These are phyloP conservation scores for Wiebesia pumilae DNA, from an alignment of 1,140 invertebrate genomes.

Conservation along the genomic window DNA sequence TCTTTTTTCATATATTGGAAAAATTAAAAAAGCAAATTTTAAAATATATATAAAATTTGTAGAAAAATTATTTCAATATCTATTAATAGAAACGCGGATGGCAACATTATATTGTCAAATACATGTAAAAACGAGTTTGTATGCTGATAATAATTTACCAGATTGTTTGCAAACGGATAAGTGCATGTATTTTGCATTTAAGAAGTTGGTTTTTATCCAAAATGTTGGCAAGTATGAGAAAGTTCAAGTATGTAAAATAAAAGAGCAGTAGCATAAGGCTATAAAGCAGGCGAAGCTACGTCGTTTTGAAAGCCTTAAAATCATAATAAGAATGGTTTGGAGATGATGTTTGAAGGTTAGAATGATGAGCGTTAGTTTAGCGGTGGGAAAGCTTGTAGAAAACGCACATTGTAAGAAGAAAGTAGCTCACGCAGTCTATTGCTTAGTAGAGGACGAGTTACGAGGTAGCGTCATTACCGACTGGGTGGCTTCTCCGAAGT, in stretches of 20 bases:
- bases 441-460: background rate
- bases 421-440: background rate
- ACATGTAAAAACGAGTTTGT: too few relatives aligned
- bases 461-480: background rate
- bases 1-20: too few relatives aligned
- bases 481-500: background rate
- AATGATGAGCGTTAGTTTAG: background rate
- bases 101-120: too few relatives aligned
- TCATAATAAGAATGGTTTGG: background rate
- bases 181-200: background rate
- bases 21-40: too few relatives aligned
- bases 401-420: background rate
- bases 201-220: background rate
- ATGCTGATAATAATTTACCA: too few relatives aligned
- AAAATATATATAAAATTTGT: too few relatives aligned
- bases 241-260: background rate
- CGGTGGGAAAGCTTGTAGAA: slow-evolving; percentile 19
- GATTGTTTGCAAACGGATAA: background rate
- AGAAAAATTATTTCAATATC: too few relatives aligned
- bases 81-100: too few relatives aligned
- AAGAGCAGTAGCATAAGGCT: background rate
- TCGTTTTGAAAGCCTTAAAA: slow-evolving; percentile 19
- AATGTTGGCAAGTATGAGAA: background rate
- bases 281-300: background rate
- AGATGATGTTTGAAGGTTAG: background rate